Percentiles rank a stretch among this genome's conserved stretches.
Conservation (phyloP, 2,888 invertebrate genomes). For the Bombylius discolor region DNA sequence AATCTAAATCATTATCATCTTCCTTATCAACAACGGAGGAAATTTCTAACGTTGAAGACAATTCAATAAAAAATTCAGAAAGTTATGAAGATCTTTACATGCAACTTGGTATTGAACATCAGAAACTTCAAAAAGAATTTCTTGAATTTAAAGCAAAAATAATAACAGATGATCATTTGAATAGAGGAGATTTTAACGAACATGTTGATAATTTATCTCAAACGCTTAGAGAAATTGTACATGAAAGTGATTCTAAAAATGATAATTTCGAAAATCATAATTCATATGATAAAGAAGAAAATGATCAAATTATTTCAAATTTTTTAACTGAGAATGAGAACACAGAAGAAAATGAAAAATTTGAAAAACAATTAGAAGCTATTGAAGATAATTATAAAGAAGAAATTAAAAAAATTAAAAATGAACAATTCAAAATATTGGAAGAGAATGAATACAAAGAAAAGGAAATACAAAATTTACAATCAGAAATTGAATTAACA, state of each 20-base stretch:
- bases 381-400: background rate
- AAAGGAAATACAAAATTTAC: background rate
- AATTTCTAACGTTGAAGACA: too few species aligned
- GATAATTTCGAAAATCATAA: background rate
- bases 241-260: background rate
- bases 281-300: background rate
- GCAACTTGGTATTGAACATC: constrained; percentile 1
- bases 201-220: constrained; percentile 1
- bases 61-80: background rate
- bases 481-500: background rate
- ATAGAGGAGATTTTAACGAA: constrained; percentile 2
- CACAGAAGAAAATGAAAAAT: background rate
- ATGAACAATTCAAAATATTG: background rate
- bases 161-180: background rate
- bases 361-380: background rate
- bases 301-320: background rate
- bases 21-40: too few species aligned
- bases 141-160: constrained; percentile 5
- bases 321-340: background rate
- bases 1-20: too few species aligned
- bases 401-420: background rate
- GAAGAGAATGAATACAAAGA: background rate
- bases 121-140: constrained; percentile 4
- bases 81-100: background rate
- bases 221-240: constrained; percentile 1